Conservation (phyloP, 2,797 vertebrate species). For the Halcyon leucocephala region DNA sequence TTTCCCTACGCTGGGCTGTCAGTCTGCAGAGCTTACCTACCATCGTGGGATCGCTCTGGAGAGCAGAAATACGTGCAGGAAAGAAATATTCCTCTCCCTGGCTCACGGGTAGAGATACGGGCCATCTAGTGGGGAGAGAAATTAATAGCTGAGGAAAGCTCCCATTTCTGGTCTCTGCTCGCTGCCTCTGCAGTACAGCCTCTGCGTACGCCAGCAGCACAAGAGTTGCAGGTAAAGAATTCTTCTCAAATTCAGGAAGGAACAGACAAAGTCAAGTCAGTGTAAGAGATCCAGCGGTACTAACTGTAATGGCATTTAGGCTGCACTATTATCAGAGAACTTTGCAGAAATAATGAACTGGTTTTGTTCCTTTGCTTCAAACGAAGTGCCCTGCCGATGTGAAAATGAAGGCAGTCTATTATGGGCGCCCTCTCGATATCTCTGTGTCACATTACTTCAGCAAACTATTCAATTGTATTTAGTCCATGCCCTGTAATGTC, state of each 20-base stretch:
- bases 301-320: neutral
- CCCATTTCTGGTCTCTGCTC: neutral
- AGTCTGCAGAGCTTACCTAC: neutral
- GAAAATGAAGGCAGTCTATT: neutral
- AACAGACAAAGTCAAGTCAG: neutral
- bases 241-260: neutral
- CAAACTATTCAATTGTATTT: neutral
- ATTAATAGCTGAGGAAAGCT: neutral
- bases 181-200: neutral
- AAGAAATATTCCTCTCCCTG: neutral
- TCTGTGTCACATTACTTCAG: neutral
- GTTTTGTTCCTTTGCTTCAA: neutral
- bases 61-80: neutral
- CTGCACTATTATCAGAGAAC: neutral
- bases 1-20: neutral
- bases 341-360: neutral
- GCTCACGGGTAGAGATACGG: neutral
- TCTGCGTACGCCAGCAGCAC: fast-evolving
- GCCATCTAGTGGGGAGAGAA: constrained; percentile 51
- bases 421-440: neutral
- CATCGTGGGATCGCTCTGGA: neutral
- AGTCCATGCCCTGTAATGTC: neutral
- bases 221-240: neutral
- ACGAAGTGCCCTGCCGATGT: fast-evolving
- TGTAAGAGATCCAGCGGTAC: neutral